Percentiles rank a stretch among this genome's conserved stretches.
Conservation (phyloP, 2,888 invertebrate species). For the Tenthredo amoena region DNA sequence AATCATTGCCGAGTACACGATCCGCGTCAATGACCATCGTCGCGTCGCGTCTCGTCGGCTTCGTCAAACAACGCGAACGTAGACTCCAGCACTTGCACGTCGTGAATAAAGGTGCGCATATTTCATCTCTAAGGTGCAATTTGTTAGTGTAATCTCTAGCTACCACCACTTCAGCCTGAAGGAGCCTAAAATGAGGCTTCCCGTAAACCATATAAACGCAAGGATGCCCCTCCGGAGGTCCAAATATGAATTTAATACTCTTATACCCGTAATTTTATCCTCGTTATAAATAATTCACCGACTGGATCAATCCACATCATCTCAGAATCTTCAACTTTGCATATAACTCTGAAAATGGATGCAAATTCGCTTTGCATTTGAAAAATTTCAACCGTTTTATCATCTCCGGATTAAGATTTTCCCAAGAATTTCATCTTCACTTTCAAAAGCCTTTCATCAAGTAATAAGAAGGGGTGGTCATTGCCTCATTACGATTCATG, state of each 20-base stretch:
- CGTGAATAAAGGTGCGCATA: slow-evolving; percentile 23
- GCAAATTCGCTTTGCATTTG: neutral
- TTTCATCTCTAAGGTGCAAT: slow-evolving; percentile 48
- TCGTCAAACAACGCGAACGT: slow-evolving; percentile 38
- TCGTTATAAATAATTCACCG: slow-evolving; percentile 27
- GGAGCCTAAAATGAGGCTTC: slow-evolving; percentile 6
- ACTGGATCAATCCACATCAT: neutral
- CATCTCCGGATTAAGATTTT: neutral
- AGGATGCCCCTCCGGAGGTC: neutral
- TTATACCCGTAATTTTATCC: slow-evolving; percentile 30
- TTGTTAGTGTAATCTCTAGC: slow-evolving; percentile 50
- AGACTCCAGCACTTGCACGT: neutral
- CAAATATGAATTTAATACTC: slow-evolving; percentile 48
- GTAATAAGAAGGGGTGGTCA: neutral
- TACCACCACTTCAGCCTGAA: neutral
- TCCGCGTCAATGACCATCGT: slow-evolving; percentile 40
- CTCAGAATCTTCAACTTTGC: slow-evolving; percentile 14
- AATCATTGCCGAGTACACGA: neutral
- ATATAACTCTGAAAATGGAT: neutral
- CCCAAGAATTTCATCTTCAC: slow-evolving; percentile 5
- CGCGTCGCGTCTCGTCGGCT: neutral
- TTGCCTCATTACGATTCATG: neutral
- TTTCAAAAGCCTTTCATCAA: slow-evolving; percentile 1
- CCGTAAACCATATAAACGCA: neutral
- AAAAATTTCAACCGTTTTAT: neutral